phyloP scores from a whole-genome alignment of 2,113 vertebrate genomes.

The Malurus cyaneus region DNA sequence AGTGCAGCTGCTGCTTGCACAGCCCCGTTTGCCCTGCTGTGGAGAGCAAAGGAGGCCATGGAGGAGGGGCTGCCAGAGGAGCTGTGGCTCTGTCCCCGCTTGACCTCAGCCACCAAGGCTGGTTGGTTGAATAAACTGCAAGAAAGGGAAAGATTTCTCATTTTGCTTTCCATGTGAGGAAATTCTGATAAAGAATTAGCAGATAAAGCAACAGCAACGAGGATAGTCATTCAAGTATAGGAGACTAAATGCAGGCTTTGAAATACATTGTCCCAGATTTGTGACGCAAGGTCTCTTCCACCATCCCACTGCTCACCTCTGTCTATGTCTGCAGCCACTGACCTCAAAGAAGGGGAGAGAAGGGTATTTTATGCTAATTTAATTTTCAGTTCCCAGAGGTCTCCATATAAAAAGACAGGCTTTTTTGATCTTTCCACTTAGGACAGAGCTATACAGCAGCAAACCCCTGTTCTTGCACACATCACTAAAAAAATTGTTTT shows the following conservation, averaged over 20 bases:
- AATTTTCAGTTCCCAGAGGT: background rate
- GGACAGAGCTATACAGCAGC: background rate
- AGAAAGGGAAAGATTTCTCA: background rate
- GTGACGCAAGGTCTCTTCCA: background rate
- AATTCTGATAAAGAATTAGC: background rate
- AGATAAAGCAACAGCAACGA: background rate
- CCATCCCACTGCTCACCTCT: fast-evolving
- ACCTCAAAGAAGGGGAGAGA: background rate
- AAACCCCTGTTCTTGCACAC: background rate
- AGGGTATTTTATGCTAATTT: background rate
- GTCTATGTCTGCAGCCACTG: background rate
- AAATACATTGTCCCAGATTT: background rate
- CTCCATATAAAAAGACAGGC: background rate
- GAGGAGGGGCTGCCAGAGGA: background rate
- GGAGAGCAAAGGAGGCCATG: background rate
- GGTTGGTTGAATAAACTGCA: background rate
- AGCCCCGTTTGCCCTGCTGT: background rate
- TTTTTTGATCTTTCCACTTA: background rate
- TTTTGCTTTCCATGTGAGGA: background rate
- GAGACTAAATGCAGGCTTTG: background rate
- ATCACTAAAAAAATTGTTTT: background rate
- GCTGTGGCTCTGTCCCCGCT: background rate
- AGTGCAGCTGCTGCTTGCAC: background rate
- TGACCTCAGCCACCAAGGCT: background rate
- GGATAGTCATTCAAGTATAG: background rate